A percentile compares a stretch with the other conserved stretches of the same genome.
Evolutionary conservation across 2,797 vertebrate genomes (phyloP).

Genomic region (Crocodylus rhombifer): DNA sequence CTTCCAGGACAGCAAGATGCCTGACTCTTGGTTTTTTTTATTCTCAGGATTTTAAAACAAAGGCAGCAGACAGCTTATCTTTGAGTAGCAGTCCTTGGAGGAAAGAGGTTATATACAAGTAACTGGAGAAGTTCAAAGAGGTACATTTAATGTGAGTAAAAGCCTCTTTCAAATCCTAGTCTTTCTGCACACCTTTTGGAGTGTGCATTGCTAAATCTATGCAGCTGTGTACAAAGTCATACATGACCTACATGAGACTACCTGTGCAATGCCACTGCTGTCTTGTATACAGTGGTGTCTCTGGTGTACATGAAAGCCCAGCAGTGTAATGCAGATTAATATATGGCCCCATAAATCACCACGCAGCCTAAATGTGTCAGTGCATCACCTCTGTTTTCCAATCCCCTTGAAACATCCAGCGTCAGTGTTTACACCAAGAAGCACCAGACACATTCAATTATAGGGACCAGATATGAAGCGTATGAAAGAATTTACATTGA

Average conservation of each 20-base stretch:
- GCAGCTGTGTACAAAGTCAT: neutral
- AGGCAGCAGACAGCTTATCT: neutral
- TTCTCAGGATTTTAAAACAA: neutral
- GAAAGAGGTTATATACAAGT: neutral
- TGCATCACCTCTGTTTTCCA: neutral
- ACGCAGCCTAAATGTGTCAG: neutral
- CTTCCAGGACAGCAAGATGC: neutral
- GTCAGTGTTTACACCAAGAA: neutral
- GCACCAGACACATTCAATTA: neutral
- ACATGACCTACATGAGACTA: neutral
- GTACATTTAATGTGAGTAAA: neutral
- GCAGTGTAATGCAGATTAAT: neutral
- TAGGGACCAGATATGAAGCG: neutral
- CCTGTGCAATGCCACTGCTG: too few relatives aligned
- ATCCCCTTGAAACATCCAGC: neutral
- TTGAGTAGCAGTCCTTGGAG: neutral
- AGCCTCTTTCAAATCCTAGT: neutral
- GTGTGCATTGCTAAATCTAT: neutral
- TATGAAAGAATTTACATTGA: neutral
- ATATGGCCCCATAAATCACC: neutral
- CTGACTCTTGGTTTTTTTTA: neutral
- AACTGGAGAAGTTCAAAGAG: neutral
- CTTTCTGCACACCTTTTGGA: neutral
- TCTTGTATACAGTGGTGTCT: neutral
- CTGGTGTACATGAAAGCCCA: neutral